phyloP scores from a whole-genome alignment of 2,113 vertebrate genomes.

The Verasper variegatus region DNA sequence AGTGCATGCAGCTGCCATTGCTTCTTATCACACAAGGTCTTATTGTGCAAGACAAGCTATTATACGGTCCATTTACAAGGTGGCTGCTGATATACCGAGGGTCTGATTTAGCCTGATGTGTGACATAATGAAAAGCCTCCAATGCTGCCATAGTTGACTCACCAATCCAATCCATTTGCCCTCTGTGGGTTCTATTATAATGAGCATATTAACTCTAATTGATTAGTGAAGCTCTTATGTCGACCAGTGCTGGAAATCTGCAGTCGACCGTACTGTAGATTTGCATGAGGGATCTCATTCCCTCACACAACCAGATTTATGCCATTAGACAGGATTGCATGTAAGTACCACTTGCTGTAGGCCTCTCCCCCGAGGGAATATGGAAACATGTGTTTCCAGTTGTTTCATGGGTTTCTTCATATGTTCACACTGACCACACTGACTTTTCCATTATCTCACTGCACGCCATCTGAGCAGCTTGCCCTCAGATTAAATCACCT shows the following conservation, averaged over 20 bases:
- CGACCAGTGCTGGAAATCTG: slow-evolving; percentile 8
- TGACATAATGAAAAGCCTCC: slow-evolving; percentile 38
- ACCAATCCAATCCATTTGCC: slow-evolving; percentile 7
- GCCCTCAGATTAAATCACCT: slow-evolving; percentile 24
- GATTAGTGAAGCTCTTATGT: slow-evolving; percentile 27
- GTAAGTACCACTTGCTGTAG: slow-evolving; percentile 47
- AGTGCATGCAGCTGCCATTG: slow-evolving; percentile 85
- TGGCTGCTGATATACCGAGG: slow-evolving; percentile 37
- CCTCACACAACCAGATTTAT: slow-evolving; percentile 38
- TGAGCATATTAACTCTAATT: slow-evolving; percentile 39
- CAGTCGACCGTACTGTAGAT: slow-evolving; percentile 2
- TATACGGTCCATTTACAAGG: slow-evolving; percentile 68
- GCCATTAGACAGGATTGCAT: slow-evolving; percentile 51
- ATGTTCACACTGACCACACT: slow-evolving; percentile 45
- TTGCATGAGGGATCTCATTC: slow-evolving; percentile 30
- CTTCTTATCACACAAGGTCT: slow-evolving; percentile 86
- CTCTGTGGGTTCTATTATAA: slow-evolving; percentile 32
- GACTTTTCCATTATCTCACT: slow-evolving; percentile 49
- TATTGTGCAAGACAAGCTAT: slow-evolving; percentile 84
- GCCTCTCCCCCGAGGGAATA: slow-evolving; percentile 16
- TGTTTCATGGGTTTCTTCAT: slow-evolving; percentile 41
- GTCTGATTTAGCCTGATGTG: slow-evolving; percentile 14
- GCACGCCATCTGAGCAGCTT: not conserved
- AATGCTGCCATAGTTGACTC: slow-evolving; percentile 26
- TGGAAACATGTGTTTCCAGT: slow-evolving; percentile 72